Conservation (phyloP, 2,888 invertebrate genomes). For the Didymodactylos carnosus region DNA sequence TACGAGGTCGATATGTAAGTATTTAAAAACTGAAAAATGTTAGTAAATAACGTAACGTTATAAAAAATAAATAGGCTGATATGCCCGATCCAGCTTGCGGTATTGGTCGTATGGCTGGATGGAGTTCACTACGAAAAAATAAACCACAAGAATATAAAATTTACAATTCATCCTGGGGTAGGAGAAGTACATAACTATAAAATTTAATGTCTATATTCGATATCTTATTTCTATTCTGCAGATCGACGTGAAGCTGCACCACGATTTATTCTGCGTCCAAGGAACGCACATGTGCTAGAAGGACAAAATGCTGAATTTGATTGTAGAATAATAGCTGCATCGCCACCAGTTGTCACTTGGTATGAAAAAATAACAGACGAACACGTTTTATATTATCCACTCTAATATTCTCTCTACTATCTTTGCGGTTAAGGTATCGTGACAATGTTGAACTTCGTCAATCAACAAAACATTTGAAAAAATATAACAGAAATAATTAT, state of each 20-base stretch:
- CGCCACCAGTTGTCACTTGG: conserved; percentile 86
- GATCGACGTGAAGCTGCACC: conserved; percentile 94
- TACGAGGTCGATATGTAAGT: conserved; percentile 43
- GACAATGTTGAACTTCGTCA: conserved; percentile 2
- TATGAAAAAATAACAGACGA: no score
- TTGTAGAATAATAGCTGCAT: conserved; percentile 76
- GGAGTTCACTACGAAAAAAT: conserved; percentile 79
- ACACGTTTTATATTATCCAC: neutral
- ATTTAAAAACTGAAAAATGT: no score
- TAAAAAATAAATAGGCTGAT: conserved; percentile 36
- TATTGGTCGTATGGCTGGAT: conserved; percentile 86
- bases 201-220: neutral
- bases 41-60: no score
- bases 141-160: conserved; percentile 88
- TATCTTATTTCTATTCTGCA: conserved; percentile 32
- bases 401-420: no score
- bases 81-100: conserved; percentile 56
- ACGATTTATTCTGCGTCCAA: conserved; percentile 85
- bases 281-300: conserved; percentile 82
- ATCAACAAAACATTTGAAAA: conserved; percentile 11
- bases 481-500: conserved; percentile 10
- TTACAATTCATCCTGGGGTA: conserved; percentile 44
- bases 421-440: neutral
- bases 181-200: neutral
- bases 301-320: conserved; percentile 92